Base-by-base conservation (phyloP, 2,797 vertebrate genomes). In the Ateles fusciceps region DNA sequence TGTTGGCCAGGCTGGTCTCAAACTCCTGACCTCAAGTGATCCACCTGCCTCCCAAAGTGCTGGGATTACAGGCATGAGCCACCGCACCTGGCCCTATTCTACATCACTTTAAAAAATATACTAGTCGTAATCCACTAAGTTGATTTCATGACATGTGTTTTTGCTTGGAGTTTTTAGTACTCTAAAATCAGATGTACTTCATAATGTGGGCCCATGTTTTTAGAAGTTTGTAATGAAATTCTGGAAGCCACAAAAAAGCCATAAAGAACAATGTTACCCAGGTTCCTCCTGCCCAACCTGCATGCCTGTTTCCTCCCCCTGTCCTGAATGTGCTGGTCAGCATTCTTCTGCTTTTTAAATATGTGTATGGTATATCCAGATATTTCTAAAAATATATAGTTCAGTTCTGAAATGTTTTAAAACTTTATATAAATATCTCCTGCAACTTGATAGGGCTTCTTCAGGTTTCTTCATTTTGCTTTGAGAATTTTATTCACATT, bases 231-330 rank as follows among this genome's bases (percentile, higher is more conserved):
- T 15, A 78, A 61, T 74, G 76, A 95, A 75, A 93, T 83, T 79
- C 52, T 74, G 24, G 64, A 90, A 95, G 83, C 52, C 68, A 68
- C 7, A 42, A 87, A 55, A 61, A 61, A 61, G 59, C 59, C 80
- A 33, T n/a, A 30, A 55, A 36, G 72, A 85, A 55, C 74, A 68
- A 42, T 0, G 17, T 21, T 28, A 14, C 55, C 26, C 28, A 17
- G 36, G 42, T 15, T 76, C 75, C 57, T 3, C 19, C 26, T 6
- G 7, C 33, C 52, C 59, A 55, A 4, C 5, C 11, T 6, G 5
- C 7, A 5, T 0, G 59, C 33, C 24, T 17, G 3, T 14, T 10
- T 26, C 48, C 24, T 21, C 5, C 1, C 17, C 26, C 36, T 61
- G 1, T 17, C 24, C 24, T 22, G 13, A 5, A 48, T 1, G 2